Evolutionary conservation across 1,140 invertebrate species (phyloP).

Genomic region (Drosophila rhopaloa): DNA sequence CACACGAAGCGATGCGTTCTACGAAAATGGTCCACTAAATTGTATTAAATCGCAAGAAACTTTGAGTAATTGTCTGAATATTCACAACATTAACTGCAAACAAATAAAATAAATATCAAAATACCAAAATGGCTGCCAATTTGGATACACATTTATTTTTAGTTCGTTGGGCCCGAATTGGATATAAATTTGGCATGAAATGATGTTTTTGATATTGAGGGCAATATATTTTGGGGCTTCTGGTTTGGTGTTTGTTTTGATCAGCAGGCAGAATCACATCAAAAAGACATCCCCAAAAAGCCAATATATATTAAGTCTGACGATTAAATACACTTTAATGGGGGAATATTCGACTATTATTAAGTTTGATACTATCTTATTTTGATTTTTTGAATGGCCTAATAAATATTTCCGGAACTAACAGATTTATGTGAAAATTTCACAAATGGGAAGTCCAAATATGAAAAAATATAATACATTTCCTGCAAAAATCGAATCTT

Average conservation of each 20-base stretch:
- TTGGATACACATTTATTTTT: conserved; percentile 25
- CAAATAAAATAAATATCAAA: conserved; percentile 38
- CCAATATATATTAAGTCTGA: not conserved
- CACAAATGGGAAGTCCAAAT: not conserved
- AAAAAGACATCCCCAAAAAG: conserved; percentile 16
- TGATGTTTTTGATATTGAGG: conserved; percentile 69
- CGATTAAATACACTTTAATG: conserved; percentile 3
- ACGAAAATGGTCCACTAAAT: conserved; percentile 52
- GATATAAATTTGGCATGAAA: conserved; percentile 84
- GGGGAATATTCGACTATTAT: no score
- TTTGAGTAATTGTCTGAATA: conserved; percentile 40
- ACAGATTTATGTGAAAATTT: not conserved
- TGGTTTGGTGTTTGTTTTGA: conserved; percentile 38
- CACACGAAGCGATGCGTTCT: conserved; percentile 57
- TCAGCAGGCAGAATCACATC: conserved; percentile 8
- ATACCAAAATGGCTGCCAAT: conserved; percentile 59
- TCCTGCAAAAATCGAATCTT: no score
- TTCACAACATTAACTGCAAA: conserved; percentile 39
- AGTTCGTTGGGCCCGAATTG: conserved; percentile 58
- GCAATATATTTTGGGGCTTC: conserved; percentile 47
- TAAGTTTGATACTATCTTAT: no score
- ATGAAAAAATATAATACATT: no score
- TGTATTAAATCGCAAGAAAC: conserved; percentile 40
- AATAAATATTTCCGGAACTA: not conserved
- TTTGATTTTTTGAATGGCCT: not conserved